phyloP scores from a whole-genome alignment of 2,797 vertebrate species.

The Stomatorhinus walkeri region DNA sequence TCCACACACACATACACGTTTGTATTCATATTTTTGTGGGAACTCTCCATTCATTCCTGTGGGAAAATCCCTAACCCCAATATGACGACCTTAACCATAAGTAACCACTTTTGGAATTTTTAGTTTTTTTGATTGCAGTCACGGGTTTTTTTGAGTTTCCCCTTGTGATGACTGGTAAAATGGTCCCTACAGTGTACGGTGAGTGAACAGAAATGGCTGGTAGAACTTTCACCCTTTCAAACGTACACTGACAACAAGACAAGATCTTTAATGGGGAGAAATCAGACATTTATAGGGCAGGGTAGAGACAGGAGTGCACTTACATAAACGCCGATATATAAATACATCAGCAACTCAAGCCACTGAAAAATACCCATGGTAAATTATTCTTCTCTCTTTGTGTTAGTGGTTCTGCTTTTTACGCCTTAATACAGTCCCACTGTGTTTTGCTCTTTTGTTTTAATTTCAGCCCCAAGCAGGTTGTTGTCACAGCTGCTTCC shows the following conservation, averaged over 20 bases:
- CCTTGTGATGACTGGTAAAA: not conserved
- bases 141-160: not conserved
- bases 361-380: not conserved
- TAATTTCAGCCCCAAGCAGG: not conserved
- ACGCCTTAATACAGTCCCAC: not conserved
- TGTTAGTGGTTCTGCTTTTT: not conserved
- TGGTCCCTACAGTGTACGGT: not conserved
- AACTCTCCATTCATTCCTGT: not conserved
- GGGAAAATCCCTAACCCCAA: not conserved
- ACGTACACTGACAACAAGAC: not conserved
- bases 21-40: not conserved
- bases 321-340: not conserved
- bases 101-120: not conserved
- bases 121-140: not conserved
- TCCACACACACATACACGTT: not conserved
- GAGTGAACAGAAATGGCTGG: not conserved
- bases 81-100: not conserved
- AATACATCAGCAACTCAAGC: not conserved
- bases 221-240: not conserved
- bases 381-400: not conserved
- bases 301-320: not conserved
- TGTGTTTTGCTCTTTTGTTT: not conserved
- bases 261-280: not conserved
- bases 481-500: not conserved
- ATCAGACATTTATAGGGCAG: not conserved